These are phyloP conservation scores for Rhodeus uyekii DNA, from an alignment of 2,797 vertebrate species.

Conservation along the genomic window DNA sequence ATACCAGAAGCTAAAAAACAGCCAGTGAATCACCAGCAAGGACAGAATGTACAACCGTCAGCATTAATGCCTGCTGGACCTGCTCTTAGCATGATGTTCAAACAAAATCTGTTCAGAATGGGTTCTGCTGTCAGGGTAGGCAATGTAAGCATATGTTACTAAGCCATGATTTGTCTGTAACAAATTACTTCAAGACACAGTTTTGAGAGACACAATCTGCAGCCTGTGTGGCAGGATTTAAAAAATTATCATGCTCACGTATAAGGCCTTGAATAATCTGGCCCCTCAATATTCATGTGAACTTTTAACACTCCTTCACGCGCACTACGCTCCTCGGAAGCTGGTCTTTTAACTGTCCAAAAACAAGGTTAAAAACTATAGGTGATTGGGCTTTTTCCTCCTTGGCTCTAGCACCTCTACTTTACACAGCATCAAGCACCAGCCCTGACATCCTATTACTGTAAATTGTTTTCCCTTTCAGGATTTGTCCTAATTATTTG, in stretches of 20 bases:
- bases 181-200: conserved; percentile 4
- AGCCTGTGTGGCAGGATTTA: background rate
- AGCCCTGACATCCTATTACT: conserved; percentile 4
- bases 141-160: conserved; percentile 22
- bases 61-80: conserved; percentile 18
- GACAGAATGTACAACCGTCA: conserved; percentile 13
- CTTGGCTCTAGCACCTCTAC: too few species aligned
- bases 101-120: conserved; percentile 24
- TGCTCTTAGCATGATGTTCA: conserved; percentile 36
- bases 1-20: conserved; percentile 37
- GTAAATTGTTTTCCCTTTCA: background rate
- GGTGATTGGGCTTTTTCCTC: too few species aligned
- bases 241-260: too few species aligned
- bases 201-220: conserved; percentile 9
- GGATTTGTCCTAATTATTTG: conserved; percentile 4
- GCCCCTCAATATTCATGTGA: too few species aligned
- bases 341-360: too few species aligned
- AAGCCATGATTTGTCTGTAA: conserved; percentile 10
- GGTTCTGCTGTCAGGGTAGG: conserved; percentile 5
- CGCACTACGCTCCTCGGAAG: too few species aligned
- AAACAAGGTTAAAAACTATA: too few species aligned
- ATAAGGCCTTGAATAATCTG: too few species aligned
- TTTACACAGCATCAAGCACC: background rate
- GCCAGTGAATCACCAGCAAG: conserved; percentile 22
- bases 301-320: too few species aligned